phyloP scores from a whole-genome alignment of 2,113 vertebrate species.

The Ariopsis seemanni region DNA sequence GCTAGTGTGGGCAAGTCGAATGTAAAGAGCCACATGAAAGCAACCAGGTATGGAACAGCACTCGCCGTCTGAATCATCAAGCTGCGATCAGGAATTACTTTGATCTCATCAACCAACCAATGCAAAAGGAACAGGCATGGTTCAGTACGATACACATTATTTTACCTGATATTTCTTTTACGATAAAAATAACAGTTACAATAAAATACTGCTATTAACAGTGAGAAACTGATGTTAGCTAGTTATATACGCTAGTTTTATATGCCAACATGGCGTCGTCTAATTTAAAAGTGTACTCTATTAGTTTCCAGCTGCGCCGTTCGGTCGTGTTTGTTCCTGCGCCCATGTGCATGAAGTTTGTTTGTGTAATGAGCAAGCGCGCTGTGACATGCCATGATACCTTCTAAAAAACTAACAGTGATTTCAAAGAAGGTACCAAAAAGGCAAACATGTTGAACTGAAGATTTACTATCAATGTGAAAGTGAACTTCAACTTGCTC shows the following conservation, averaged over 20 bases:
- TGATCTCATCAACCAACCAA: no score
- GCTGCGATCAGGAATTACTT: no score
- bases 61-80: no score
- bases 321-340: not conserved
- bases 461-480: not conserved
- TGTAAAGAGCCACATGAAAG: no score
- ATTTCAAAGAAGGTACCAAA: not conserved
- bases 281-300: not conserved
- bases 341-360: not conserved
- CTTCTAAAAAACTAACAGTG: not conserved
- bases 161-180: no score
- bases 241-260: not conserved
- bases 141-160: no score
- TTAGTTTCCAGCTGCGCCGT: not conserved
- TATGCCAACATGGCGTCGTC: not conserved
- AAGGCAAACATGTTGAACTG: not conserved
- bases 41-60: no score
- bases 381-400: not conserved
- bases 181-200: not conserved
- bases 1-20: no score
- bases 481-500: not conserved
- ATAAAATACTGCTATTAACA: not conserved
- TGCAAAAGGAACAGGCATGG: no score
- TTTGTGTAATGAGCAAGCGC: not conserved
- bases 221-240: not conserved